Evolutionary conservation across 2,797 vertebrate species (phyloP).

Genomic region (Xenentodon cancila): DNA sequence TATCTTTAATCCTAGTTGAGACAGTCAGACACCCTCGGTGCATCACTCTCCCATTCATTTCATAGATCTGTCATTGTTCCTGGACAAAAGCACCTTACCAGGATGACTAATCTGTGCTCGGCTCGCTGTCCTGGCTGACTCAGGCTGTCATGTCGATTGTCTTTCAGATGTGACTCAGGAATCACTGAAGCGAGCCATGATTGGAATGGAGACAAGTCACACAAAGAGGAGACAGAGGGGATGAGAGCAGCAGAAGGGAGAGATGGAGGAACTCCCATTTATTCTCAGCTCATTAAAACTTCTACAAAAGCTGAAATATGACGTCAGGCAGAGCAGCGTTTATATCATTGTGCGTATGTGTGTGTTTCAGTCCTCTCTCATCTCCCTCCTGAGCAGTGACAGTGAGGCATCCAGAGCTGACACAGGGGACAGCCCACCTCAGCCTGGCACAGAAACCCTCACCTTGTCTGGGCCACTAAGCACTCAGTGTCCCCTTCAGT

Average conservation of each 20-base stretch:
- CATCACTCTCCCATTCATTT: slow-evolving; percentile 67
- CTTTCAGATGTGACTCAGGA: slow-evolving; percentile 75
- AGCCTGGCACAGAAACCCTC: slow-evolving; percentile 61
- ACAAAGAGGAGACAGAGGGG: slow-evolving; percentile 59
- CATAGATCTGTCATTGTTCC: slow-evolving; percentile 69
- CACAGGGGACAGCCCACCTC: slow-evolving; percentile 51
- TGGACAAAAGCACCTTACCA: slow-evolving; percentile 67
- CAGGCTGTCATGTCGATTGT: slow-evolving; percentile 76
- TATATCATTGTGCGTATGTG: slow-evolving; percentile 21
- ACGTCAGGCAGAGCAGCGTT: slow-evolving; percentile 24
- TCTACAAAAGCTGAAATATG: slow-evolving; percentile 51
- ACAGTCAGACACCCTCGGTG: slow-evolving; percentile 67
- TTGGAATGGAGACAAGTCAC: slow-evolving; percentile 77
- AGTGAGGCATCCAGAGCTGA: slow-evolving; percentile 52
- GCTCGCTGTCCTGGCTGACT: slow-evolving; percentile 79
- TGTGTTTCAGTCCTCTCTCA: slow-evolving; percentile 5
- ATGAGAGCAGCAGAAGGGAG: slow-evolving; percentile 18
- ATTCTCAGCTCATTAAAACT: slow-evolving; percentile 67
- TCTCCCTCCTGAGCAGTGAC: slow-evolving; percentile 22
- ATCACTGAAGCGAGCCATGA: slow-evolving; percentile 66
- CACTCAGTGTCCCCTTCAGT: slow-evolving; percentile 39
- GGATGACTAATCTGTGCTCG: slow-evolving; percentile 77
- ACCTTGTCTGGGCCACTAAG: slow-evolving; percentile 56
- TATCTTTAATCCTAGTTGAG: slow-evolving; percentile 68
- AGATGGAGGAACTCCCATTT: slow-evolving; percentile 26